Percentiles rank a stretch among this genome's conserved stretches.
phyloP scores from a whole-genome alignment of 2,113 vertebrate species.

The Microtus montanus region DNA sequence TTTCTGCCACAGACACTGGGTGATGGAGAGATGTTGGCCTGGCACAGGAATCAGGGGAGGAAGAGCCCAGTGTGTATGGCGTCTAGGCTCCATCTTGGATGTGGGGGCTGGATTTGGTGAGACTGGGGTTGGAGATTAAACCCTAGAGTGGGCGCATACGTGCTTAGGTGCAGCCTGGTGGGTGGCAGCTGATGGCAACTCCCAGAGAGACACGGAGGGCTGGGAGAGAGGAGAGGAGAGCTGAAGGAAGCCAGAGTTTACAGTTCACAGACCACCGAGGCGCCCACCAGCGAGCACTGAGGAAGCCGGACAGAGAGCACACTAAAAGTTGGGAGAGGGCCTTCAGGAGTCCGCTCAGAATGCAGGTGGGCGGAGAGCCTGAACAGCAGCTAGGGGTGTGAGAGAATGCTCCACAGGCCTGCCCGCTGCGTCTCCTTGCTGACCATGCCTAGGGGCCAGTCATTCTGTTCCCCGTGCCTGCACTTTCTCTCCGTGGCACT shows the following conservation, averaged over 20 bases:
- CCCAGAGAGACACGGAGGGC: not conserved
- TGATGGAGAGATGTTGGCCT: too few species aligned
- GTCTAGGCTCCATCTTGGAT: not conserved
- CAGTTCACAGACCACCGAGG: not conserved
- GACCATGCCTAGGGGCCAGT: not conserved
- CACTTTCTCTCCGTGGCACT: not conserved
- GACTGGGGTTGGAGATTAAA: not conserved
- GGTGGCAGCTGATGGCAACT: not conserved
- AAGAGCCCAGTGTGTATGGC: rapidly evolving
- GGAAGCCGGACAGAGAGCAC: not conserved
- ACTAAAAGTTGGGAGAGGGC: not conserved
- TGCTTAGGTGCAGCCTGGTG: not conserved
- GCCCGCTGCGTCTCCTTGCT: not conserved
- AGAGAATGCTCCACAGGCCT: too few species aligned
- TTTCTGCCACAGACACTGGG: not conserved
- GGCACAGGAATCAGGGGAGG: not conserved
- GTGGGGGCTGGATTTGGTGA: not conserved
- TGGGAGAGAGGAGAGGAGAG: not conserved
- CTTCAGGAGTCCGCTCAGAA: not conserved
- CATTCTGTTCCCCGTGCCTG: not conserved
- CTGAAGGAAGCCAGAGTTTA: not conserved
- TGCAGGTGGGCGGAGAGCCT: too few species aligned
- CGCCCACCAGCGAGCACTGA: not conserved
- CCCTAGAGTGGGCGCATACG: not conserved
- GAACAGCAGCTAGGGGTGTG: too few species aligned